Base-by-base conservation (phyloP, 2,797 vertebrate species). In the Megalops cyprinoides region DNA sequence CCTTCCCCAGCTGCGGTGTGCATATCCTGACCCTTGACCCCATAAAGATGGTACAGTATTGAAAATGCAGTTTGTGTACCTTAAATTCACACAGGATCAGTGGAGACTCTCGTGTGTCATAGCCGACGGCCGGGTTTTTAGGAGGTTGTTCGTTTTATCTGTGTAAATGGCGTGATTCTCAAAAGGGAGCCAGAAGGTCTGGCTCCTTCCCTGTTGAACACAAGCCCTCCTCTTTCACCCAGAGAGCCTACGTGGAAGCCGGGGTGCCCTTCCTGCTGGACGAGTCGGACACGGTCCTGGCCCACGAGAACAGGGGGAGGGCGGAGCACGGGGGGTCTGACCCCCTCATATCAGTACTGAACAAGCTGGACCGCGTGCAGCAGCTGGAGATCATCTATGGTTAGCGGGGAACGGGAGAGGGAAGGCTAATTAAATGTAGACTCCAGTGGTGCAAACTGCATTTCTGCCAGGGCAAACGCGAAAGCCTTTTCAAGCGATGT, bases 341-440 rank as follows among this genome's bases (percentile, higher is more conserved):
- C 88, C 95, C 95, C 1, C 89, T 99, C 76, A 95, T 97, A 95
- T 94, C 96, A 7, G 95, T 95, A 14, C 95, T 96, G 0, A 95
- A 86, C 89, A 96, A 95, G 18, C 95, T 99, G 95, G 90, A 95
- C 87, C 95, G 91, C 60, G 93, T 96, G n/a, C 96, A 97, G 87
- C 98, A 98, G 90, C 96, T 99, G 77, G 97, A 99, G 86, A 92
- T 98, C 69, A 97, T 99, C 84, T 97, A 97, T 74, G 95, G 97
- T 98, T 94, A 97, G 88, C 73, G 49, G 12, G 55, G 5, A 15
- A 6, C 31, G 0, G 15, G n/a, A 25, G 34, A 56, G 69, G 80
- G 65, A 58, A 34, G 77, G 74, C 18, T 48, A 18, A 28, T 80
- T 55, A 62, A 56, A 39, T 58, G 53, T 34, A 44, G 31, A 67